Evolutionary conservation across 2,113 vertebrate species (phyloP).

Genomic region (Gnathonemus echidnorhynchus): DNA sequence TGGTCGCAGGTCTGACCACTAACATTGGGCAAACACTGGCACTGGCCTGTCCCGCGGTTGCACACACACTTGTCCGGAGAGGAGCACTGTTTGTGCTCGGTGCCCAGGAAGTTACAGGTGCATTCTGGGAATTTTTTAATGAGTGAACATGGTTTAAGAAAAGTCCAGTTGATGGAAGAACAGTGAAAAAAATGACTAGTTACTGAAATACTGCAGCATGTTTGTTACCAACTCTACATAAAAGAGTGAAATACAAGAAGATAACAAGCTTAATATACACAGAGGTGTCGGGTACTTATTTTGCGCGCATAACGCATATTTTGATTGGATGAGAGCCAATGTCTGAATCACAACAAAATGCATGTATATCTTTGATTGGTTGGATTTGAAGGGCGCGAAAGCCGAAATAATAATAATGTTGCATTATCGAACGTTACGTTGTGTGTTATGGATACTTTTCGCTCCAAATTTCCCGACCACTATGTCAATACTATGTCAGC

Average conservation of each 20-base stretch:
- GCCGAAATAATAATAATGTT: too few species aligned
- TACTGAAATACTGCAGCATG: background rate
- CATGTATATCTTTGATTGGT: too few species aligned
- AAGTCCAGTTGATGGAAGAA: background rate
- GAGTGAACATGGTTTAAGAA: background rate
- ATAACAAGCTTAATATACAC: background rate
- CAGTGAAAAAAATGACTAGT: background rate
- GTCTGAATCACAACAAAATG: too few species aligned
- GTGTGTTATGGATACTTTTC: too few species aligned
- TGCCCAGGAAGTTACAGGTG: slow-evolving; percentile 81
- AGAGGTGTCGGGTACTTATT: background rate
- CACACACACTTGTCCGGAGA: slow-evolving; percentile 75
- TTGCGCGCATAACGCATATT: too few species aligned
- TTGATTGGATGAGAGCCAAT: too few species aligned
- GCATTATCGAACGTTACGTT: too few species aligned
- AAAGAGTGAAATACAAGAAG: background rate
- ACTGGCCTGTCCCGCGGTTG: slow-evolving; percentile 75
- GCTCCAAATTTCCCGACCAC: too few species aligned
- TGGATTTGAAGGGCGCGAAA: too few species aligned
- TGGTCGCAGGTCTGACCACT: slow-evolving; percentile 81
- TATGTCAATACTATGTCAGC: too few species aligned
- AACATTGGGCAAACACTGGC: slow-evolving; percentile 78
- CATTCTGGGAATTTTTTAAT: slow-evolving; percentile 64
- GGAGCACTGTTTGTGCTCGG: slow-evolving; percentile 68
- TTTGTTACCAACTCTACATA: background rate